Evolutionary conservation across 2,113 vertebrate genomes (phyloP), one percentile per base, ranked within the genome.

Genomic region (Aldabrachelys gigantea): DNA sequence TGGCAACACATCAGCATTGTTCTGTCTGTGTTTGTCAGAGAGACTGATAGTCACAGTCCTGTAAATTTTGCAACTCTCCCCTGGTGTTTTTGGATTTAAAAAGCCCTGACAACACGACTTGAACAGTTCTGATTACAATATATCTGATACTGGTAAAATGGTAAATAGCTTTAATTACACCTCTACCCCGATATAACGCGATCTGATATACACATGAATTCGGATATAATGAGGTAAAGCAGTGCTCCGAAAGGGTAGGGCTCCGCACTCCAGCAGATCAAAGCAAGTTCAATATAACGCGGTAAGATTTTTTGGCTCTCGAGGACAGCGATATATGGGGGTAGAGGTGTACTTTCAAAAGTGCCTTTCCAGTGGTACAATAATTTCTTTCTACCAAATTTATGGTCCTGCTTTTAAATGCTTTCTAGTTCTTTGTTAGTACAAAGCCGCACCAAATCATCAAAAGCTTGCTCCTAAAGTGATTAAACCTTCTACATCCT

Each of bases 401-500:
- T 72, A 24, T 89, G 35, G 25, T 72, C 2, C 31, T 89, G 59
- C 24, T 97, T 38, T 91, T 84, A 86, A 96, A 90, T 76, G 49
- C 0, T 92, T 90, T 81, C 31, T 53, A 95, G 35, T 90, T 97
- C n/a, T 89, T 27, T 90, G 47, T 92, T 82, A 82, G 91, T 87
- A 87, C 90, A 38, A 94, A 31, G 31, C 2, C 86, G 25, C 90
- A 75, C 52, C 72, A 93, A 84, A 94, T 75, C 38, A 95, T 56
- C 89, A 82, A 92, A 90, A 94, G 52, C 96, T 94, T 96, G 89
- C 56, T 62, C 76, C 54, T 5, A 35, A 69, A 69, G 35, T 69
- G 62, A 69, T n/a, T 69, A n/a, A 8, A 8, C 17, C 8, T 69
- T 59, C 93, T 82, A 93, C 90, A 96, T 94, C 84, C 93, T 96